Evolutionary conservation across 1,140 invertebrate genomes (phyloP), one percentile per base, ranked within the genome.

Genomic region (Chrysopa pallens): DNA sequence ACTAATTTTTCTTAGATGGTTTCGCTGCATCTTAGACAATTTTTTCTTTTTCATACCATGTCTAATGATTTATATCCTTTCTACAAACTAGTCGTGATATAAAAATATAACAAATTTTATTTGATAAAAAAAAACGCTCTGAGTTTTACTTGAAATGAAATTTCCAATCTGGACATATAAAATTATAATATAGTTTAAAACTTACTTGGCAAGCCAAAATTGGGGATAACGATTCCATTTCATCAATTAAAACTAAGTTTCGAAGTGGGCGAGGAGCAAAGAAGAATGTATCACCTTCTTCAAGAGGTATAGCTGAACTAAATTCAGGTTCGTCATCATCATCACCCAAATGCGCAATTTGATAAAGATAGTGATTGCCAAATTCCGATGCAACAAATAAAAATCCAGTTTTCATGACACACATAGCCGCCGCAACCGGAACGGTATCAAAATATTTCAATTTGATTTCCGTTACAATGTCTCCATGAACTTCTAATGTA

Each of bases 361-460:
- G 94, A 57, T 98, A 98, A 1, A 98, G 60, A 56, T 93, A 93
- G 62, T 99, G 96, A 66, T 99, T 98, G 49, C 95, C 96, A 79
- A 98, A 98, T 70, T 99, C 96, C 38, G 89, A 88, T 5, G 93
- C 94, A 7, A 98, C 87, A 69, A 99, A 99, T 0, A 99, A 66
- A 58, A 99, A 99, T 5, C 96, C 96, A 45, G 94, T 98, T 61
- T 98, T 98, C 6, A 99, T 62, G 15, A 99, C 94, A 70, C 92
- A 97, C 84, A 99, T 87, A 2, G 90, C 76, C 2, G 85, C 75
- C 0, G 95, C 90, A 5, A 96, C 88, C 12, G 96, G 92, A 4
- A 98, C 92, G 13, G 96, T 99, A 57, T 99, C 96, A 66, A 99
- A 99, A 65, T 99, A 99, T 60, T 98, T 99, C 1, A 99, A 62